phyloP scores from a whole-genome alignment of 2,113 vertebrate genomes.

The Nothobranchius kuhntae region DNA sequence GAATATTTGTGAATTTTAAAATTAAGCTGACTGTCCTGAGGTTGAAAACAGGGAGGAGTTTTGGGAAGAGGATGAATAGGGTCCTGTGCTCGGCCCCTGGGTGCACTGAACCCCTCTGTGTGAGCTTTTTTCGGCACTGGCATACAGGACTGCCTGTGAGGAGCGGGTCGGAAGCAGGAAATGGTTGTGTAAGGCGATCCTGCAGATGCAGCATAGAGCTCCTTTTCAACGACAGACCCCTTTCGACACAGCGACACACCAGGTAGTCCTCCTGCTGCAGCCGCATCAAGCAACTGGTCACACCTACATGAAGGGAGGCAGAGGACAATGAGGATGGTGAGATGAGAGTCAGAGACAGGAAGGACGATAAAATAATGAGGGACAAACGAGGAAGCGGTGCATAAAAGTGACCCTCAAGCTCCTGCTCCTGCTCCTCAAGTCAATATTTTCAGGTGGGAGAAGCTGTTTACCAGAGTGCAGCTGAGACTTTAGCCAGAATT shows the following conservation, averaged over 20 bases:
- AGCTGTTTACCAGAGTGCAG: slow-evolving; percentile 23
- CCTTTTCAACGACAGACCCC: slow-evolving; percentile 77
- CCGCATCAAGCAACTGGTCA: slow-evolving; percentile 59
- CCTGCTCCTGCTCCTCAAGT: slow-evolving; percentile 11
- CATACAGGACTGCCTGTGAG: slow-evolving; percentile 81
- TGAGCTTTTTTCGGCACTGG: slow-evolving; percentile 75
- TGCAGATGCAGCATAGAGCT: slow-evolving; percentile 78
- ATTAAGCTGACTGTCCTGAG: slow-evolving; percentile 67
- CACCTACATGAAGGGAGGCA: slow-evolving; percentile 27
- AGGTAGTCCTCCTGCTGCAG: slow-evolving; percentile 76
- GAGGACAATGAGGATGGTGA: too few relatives aligned
- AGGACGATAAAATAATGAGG: slow-evolving; percentile 23
- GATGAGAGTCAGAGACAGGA: too few relatives aligned
- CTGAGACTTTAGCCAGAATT: slow-evolving; percentile 14
- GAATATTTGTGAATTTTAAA: slow-evolving; percentile 76
- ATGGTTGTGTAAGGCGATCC: slow-evolving; percentile 84
- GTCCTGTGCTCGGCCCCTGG: slow-evolving; percentile 78
- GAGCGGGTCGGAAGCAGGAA: slow-evolving; percentile 83
- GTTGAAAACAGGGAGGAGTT: slow-evolving; percentile 58
- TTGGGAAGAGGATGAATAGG: slow-evolving; percentile 78
- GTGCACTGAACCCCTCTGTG: slow-evolving; percentile 83
- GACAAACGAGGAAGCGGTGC: slow-evolving; percentile 3
- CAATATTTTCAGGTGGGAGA: slow-evolving; percentile 26
- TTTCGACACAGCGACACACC: slow-evolving; percentile 74
- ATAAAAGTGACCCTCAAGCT: neutral